A percentile compares a stretch with the other conserved stretches of the same genome.
phyloP scores from a whole-genome alignment of 1,140 invertebrate genomes.

The Rhynchophorus ferrugineus region DNA sequence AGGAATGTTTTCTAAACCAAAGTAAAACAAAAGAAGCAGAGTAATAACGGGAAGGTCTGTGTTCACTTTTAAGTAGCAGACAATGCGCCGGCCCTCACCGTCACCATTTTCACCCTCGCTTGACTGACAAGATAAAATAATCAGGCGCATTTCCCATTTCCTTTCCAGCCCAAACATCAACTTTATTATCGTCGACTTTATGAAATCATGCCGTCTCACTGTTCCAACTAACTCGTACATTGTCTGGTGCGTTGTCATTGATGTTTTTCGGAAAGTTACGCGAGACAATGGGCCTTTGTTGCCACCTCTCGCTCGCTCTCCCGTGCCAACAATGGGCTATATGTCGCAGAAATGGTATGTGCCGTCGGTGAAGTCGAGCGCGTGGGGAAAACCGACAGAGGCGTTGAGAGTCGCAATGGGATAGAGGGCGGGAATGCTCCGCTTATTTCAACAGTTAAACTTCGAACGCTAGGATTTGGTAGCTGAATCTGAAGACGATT shows the following conservation, averaged over 20 bases:
- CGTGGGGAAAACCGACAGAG: no score
- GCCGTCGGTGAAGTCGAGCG: neutral
- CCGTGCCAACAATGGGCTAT: neutral
- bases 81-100: no score
- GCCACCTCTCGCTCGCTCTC: neutral
- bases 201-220: neutral
- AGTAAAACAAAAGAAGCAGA: no score
- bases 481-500: no score
- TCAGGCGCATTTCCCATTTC: neutral
- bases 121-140: neutral
- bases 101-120: no score
- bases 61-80: no score
- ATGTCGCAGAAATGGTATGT: neutral
- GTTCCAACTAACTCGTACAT: neutral
- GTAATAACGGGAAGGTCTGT: no score
- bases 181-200: neutral
- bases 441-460: neutral
- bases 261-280: neutral
- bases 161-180: neutral
- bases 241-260: neutral
- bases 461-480: no score
- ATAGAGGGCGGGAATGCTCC: no score
- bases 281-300: neutral
- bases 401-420: no score
- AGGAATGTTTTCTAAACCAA: no score